phyloP scores from a whole-genome alignment of 2,113 vertebrate genomes.

The Calonectris borealis region DNA sequence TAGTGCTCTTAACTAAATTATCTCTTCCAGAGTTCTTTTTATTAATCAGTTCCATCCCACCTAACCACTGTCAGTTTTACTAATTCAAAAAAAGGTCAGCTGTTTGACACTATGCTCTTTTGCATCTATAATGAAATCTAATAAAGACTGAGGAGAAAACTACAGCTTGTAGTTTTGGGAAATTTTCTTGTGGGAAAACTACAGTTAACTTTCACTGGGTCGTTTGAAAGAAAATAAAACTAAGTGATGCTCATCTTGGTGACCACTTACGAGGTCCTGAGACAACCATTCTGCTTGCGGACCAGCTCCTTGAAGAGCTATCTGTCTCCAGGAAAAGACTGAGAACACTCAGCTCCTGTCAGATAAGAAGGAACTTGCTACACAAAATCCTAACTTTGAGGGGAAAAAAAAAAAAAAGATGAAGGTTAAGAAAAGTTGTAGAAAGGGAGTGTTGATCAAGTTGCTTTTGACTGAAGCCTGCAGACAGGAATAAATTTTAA shows the following conservation, averaged over 20 bases:
- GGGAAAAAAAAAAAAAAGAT: background rate
- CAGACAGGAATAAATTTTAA: background rate
- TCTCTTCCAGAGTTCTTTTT: background rate
- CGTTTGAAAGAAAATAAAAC: conserved; percentile 23
- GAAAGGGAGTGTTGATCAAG: background rate
- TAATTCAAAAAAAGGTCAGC: background rate
- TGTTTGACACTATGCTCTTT: background rate
- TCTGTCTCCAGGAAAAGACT: background rate
- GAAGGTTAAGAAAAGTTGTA: background rate
- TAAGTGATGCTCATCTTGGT: background rate
- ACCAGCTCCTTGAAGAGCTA: background rate
- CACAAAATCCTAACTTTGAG: background rate
- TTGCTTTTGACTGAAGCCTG: background rate
- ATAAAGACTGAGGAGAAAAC: background rate
- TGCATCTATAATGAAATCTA: background rate
- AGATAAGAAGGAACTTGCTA: background rate
- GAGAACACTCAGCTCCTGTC: background rate
- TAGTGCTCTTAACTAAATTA: background rate
- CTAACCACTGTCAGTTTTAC: background rate
- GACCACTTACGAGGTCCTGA: background rate
- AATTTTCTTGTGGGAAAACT: background rate
- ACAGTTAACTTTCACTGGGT: background rate
- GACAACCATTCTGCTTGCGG: background rate
- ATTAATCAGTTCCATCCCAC: background rate
- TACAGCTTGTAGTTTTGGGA: no score